A percentile compares a stretch with the other conserved stretches of the same genome.
Conservation (phyloP, 2,797 vertebrate genomes). For the Semotilus atromaculatus region DNA sequence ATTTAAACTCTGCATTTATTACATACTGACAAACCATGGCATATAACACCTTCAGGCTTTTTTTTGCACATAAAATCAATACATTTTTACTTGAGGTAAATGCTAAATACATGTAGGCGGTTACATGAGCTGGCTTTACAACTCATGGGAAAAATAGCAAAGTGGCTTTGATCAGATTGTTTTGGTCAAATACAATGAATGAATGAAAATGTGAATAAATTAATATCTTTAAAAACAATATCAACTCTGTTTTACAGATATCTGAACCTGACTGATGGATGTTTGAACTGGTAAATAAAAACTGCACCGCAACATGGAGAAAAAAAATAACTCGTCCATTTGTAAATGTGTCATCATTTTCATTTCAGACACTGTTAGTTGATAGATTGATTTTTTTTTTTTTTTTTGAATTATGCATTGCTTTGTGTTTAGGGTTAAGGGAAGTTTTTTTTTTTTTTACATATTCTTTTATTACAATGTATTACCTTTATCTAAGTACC, state of each 20-base stretch:
- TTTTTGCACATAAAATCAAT: conserved; percentile 67
- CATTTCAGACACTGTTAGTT: not conserved
- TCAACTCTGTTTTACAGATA: conserved; percentile 31
- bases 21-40: not conserved
- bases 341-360: not conserved
- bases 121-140: conserved; percentile 11
- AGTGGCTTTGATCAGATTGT: not conserved
- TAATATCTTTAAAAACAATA: not conserved
- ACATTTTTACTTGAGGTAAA: conserved; percentile 42
- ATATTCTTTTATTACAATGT: not conserved
- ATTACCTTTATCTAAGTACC: not conserved
- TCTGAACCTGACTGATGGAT: conserved; percentile 16
- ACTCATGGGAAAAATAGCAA: not conserved
- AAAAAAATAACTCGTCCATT: too few relatives aligned
- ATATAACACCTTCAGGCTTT: conserved; percentile 34
- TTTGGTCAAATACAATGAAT: not conserved
- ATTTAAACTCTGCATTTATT: not conserved
- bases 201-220: not conserved
- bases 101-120: conserved; percentile 54
- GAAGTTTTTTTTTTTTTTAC: not conserved
- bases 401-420: not conserved
- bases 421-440: not conserved
- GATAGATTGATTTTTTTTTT: too few relatives aligned
- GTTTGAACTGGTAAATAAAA: not conserved
- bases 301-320: not conserved